phyloP scores from a whole-genome alignment of 1,140 invertebrate species.

The Steinernema feltiae region DNA sequence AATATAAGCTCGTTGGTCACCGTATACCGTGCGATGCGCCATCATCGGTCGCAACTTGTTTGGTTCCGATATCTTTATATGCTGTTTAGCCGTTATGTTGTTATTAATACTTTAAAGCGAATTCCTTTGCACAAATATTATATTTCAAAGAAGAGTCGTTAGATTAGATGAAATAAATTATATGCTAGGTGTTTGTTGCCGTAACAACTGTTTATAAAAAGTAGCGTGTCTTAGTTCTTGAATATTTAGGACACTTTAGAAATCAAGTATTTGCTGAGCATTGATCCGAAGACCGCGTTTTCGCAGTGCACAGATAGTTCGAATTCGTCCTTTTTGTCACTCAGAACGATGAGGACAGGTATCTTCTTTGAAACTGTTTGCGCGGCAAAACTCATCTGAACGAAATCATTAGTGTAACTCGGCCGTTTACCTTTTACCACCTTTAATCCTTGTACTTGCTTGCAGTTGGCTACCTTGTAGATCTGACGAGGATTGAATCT shows the following conservation, averaged over 20 bases:
- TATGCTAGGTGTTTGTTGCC: too few relatives aligned
- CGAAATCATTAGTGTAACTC: neutral
- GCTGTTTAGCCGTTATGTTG: slow-evolving; percentile 78
- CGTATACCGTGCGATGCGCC: slow-evolving; percentile 69
- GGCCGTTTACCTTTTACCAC: neutral
- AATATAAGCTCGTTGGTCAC: slow-evolving; percentile 44
- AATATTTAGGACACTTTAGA: too few relatives aligned
- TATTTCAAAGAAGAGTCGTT: neutral
- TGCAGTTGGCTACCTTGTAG: slow-evolving; percentile 3
- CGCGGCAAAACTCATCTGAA: slow-evolving; percentile 3
- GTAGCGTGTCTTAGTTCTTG: too few relatives aligned
- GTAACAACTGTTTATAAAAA: too few relatives aligned
- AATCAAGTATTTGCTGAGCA: neutral
- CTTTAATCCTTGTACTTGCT: neutral
- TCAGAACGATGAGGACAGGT: neutral
- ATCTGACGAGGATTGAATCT: neutral
- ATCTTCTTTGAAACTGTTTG: neutral
- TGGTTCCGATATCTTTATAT: slow-evolving; percentile 88
- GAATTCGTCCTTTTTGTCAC: neutral
- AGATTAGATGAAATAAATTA: neutral
- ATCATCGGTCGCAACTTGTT: slow-evolving; percentile 78
- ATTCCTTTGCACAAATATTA: slow-evolving; percentile 12
- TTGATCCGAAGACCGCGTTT: neutral
- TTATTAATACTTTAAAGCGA: neutral
- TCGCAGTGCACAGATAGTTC: neutral